Base-by-base conservation (phyloP, 2,888 invertebrate species). In the Chrysotoxum bicinctum region DNA sequence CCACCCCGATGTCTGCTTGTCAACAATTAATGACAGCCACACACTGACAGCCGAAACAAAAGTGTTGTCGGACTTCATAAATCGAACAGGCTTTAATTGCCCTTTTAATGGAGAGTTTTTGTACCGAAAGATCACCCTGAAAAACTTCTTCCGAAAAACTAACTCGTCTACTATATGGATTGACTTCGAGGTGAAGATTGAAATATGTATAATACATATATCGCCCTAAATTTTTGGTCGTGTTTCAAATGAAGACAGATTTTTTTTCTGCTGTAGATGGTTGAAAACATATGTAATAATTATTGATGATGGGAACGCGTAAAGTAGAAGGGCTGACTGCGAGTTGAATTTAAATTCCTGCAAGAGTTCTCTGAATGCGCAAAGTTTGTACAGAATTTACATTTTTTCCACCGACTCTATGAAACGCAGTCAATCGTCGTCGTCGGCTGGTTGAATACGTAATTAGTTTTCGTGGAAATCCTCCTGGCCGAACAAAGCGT, bases 141-240 rank as follows among this genome's bases (percentile, higher is more conserved):
- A 60, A 16, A 35, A 16, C 1, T 4, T 30, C 12, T 43, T 8
- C 19, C 19, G n/a, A 19, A 58, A 58, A 21, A 37, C 3, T 35
- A 58, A 45, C 76, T 37, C 64, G 56, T 70, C 66, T 58, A 30
- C 14, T 26, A 5, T 26, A 7, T 26, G 7, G 26, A 6, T 26
- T 7, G 3, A 54, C 8, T 32, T 62, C 14, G 68, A 73, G 70
- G 74, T 68, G 82, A 60, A 40, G 82, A 83, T 73, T 83, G 82
- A 83, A 74, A 56, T 77, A 69, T 69, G 40, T 69, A 37, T 30
- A 74, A 56, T 77, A 69, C 64, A 48, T 69, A 37, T 30, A 19
- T 78, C 50, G 79, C 62, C 78, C 78, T 83, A 62, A 32, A 69
- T 74, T 50, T 45, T 26, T 21, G 16, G 68, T 19, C 73, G 62